Evolutionary conservation across 2,113 vertebrate genomes (phyloP).

Genomic region (Heptranchias perlo): DNA sequence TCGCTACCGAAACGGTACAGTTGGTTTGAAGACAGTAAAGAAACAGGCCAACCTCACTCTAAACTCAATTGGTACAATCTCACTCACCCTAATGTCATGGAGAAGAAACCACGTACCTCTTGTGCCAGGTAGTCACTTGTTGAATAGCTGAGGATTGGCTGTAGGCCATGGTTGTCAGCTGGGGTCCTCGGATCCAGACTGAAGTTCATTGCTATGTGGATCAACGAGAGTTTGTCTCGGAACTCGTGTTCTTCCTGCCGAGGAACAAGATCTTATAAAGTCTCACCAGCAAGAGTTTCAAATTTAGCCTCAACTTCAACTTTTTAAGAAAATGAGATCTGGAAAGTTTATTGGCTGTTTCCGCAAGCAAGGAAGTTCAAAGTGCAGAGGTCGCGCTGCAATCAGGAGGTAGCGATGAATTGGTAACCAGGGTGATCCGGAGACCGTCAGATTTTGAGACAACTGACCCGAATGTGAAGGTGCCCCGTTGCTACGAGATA

Average conservation of each 20-base stretch:
- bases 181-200: constrained; percentile 69
- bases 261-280: neutral
- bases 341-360: neutral
- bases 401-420: neutral
- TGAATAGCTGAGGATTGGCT: constrained; percentile 76
- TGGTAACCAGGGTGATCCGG: neutral
- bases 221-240: constrained; percentile 83
- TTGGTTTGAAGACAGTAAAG: neutral
- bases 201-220: constrained; percentile 78
- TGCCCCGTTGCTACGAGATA: neutral
- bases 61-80: neutral
- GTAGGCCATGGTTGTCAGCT: constrained; percentile 63
- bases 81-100: neutral
- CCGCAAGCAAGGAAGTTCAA: neutral
- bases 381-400: neutral
- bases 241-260: constrained; percentile 80
- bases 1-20: neutral
- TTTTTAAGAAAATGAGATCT: neutral
- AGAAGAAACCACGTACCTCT: constrained; percentile 59
- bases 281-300: neutral
- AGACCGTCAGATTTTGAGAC: neutral
- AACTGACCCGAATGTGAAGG: neutral
- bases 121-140: constrained; percentile 67
- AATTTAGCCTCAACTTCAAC: neutral
- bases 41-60: neutral